These are phyloP conservation scores for rabbit (Oryctolagus cuniculus) DNA, from an alignment of 2,113 vertebrate species.

Conservation along the genomic window DNA sequence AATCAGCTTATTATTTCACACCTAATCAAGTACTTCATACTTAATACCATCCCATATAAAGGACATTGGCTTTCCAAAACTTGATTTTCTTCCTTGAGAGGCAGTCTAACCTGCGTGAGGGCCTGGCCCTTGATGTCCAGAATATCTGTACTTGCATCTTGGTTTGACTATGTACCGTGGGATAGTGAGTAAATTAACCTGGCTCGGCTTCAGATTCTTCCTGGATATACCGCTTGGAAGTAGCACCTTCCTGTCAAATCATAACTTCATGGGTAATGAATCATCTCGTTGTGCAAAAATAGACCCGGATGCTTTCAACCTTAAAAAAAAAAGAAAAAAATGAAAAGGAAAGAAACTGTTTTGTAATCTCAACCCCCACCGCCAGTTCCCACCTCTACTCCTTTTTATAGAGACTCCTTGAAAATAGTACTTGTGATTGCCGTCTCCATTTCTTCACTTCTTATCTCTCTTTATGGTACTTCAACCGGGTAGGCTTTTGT, in stretches of 20 bases:
- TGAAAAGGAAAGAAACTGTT: neutral
- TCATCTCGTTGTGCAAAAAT: neutral
- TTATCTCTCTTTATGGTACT: neutral
- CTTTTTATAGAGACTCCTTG: neutral
- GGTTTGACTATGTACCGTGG: neutral
- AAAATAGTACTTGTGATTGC: neutral
- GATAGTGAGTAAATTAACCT: neutral
- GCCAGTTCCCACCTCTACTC: neutral
- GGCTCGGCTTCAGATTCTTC: neutral
- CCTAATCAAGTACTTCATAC: neutral
- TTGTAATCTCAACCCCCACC: neutral
- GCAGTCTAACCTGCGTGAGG: accelerated
- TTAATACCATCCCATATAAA: neutral
- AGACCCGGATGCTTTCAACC: neutral
- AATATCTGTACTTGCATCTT: neutral
- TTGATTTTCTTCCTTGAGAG: neutral
- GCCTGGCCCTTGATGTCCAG: neutral
- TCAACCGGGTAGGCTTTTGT: neutral
- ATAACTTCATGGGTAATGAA: neutral
- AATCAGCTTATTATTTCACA: neutral
- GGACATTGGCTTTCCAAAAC: neutral
- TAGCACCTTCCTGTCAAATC: neutral
- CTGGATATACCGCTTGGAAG: neutral
- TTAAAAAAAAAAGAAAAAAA: neutral
- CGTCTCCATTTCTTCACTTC: neutral